Conservation (phyloP, 2,113 vertebrate genomes). For the Rhinolophus ferrumequinum region DNA sequence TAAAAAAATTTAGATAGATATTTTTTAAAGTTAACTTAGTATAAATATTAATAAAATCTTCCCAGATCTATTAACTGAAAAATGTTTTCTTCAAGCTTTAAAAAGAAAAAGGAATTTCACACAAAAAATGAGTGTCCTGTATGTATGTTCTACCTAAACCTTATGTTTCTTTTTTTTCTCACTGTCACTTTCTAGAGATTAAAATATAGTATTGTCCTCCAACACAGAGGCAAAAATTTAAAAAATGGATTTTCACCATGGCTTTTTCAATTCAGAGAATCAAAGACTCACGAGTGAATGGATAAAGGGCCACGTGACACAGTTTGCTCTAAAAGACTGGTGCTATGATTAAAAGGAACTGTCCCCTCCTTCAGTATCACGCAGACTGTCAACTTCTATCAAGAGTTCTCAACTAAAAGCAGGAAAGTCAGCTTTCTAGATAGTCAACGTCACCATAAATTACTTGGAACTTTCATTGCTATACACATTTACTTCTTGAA, state of each 20-base stretch:
- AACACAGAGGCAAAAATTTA: neutral
- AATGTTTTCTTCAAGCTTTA: neutral
- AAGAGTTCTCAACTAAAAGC: neutral
- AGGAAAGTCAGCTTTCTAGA: neutral
- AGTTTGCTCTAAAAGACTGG: neutral
- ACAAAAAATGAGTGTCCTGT: neutral
- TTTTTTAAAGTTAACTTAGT: neutral
- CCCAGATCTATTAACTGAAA: neutral
- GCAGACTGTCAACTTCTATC: neutral
- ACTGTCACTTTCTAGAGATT: neutral
- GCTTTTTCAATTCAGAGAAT: slow-evolving; percentile 40
- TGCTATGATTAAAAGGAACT: neutral
- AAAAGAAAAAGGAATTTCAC: neutral
- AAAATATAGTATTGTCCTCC: neutral
- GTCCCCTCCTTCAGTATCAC: neutral
- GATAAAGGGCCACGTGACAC: neutral
- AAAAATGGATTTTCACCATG: neutral
- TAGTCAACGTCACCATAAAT: neutral
- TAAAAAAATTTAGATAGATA: neutral
- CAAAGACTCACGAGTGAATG: neutral
- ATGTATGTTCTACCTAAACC: neutral
- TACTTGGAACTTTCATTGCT: neutral
- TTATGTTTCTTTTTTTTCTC: neutral
- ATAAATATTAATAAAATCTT: neutral
- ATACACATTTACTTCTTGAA: neutral